phyloP scores from a whole-genome alignment of 2,797 vertebrate genomes.

The Pelobates cultripes region DNA sequence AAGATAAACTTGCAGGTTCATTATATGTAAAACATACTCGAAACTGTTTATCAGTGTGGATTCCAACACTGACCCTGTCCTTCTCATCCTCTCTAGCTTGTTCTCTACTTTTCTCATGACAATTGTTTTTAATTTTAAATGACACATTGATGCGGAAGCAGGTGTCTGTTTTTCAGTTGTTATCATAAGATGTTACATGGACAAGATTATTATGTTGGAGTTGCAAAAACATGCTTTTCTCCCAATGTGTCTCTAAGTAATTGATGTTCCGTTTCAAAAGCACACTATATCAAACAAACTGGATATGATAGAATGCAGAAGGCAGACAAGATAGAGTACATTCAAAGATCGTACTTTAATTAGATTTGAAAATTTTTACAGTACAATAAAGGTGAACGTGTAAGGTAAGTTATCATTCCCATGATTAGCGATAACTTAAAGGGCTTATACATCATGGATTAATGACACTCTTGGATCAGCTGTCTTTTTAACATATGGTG shows the following conservation, averaged over 20 bases:
- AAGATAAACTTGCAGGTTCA: constrained; percentile 7
- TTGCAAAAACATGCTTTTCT: background rate
- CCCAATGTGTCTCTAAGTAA: background rate
- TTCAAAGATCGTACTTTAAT: background rate
- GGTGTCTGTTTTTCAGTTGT: background rate
- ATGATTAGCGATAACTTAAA: too few species aligned
- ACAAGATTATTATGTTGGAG: background rate
- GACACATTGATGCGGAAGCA: background rate
- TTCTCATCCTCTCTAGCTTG: background rate
- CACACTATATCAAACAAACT: background rate
- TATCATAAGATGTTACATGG: constrained; percentile 12
- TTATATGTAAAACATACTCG: constrained; percentile 15
- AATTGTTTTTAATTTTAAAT: constrained; percentile 14
- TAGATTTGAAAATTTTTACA: background rate
- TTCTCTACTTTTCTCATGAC: background rate
- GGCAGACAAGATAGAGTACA: background rate
- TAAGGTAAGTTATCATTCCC: too few species aligned
- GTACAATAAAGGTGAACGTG: background rate
- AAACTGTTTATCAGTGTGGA: constrained; percentile 5
- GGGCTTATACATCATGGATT: too few species aligned
- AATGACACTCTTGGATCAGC: too few species aligned
- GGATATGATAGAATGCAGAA: background rate
- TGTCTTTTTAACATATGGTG: too few species aligned
- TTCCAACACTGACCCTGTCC: constrained; percentile 8
- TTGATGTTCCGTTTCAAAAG: constrained; percentile 8